A percentile compares a stretch with the other conserved stretches of the same genome.
Conservation (phyloP, 2,113 vertebrate species). For the Salvelinus alpinus region DNA sequence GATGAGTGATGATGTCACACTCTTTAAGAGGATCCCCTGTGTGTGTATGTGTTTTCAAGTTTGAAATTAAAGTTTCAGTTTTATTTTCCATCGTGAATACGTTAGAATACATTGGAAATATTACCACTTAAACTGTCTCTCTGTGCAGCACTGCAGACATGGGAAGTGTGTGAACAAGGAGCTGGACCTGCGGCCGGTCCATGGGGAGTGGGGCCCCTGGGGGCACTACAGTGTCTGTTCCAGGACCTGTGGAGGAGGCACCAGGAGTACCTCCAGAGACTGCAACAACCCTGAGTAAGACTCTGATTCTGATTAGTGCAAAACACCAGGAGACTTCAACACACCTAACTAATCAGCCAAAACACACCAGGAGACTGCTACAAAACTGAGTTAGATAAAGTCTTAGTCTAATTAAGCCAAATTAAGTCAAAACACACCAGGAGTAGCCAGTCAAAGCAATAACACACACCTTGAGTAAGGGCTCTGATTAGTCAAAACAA, state of each 20-base stretch:
- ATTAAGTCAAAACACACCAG: no score
- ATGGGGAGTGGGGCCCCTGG: conserved; percentile 95
- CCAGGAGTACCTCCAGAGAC: conserved; percentile 84
- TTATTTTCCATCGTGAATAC: conserved; percentile 1
- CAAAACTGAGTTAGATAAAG: no score
- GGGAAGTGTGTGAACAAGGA: conserved; percentile 92
- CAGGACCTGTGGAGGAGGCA: conserved; percentile 93
- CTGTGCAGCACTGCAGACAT: conserved; percentile 85
- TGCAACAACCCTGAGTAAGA: conserved; percentile 94
- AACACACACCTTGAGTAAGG: no score
- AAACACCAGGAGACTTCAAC: no score
- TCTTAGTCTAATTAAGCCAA: no score
- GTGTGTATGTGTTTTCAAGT: conserved; percentile 30
- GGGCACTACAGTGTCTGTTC: conserved; percentile 89
- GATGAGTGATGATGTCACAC: neutral
- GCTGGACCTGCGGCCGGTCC: conserved; percentile 82
- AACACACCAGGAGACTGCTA: no score
- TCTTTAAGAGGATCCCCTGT: conserved; percentile 12
- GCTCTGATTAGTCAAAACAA: neutral
- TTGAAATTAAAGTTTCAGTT: no score
- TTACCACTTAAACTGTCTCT: conserved; percentile 9
- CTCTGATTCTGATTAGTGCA: no score
- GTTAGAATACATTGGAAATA: neutral
- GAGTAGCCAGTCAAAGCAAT: no score
- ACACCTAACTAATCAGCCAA: no score